Evolutionary conservation across 1,140 invertebrate species (phyloP), one percentile per base, ranked within the genome.

Genomic region (Microplitis demolitor): DNA sequence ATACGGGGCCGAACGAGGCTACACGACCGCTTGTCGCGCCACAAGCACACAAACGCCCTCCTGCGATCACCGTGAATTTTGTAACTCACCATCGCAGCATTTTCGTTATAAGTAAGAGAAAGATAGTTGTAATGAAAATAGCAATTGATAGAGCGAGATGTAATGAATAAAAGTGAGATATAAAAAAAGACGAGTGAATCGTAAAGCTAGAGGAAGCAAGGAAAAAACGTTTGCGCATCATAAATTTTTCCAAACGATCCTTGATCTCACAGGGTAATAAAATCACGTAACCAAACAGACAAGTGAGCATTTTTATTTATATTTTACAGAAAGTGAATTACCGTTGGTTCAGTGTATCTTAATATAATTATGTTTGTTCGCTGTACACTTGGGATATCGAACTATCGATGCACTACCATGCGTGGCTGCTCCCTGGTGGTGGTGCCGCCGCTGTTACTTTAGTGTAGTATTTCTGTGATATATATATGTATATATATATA

Each of bases 1-100:
- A 14, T 64, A 66, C 83, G 82, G 70, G 70, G 74, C 76, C 37
- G 67, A 54, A 74, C 81, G 82, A 83, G 58, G 6, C 61, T 66
- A 54, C 33, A 75, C 82, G 80, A 84, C 62, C 78, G 82, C 80
- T 79, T 79, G 77, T 78, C 82, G 82, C 83, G 83, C 82, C 83
- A 79, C 79, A 78, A 51, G 24, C 39, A 60, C 80, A 80, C 81
- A 77, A 82, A 83, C 82, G 80, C 79, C 78, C 78, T 80, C 76
- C 72, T 72, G 74, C 74, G 72, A 79, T 69, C n/a, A 45, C 11
- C 16, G 62, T 60, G 24, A 39, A 37, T 79, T 34, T 13, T n/a
- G 50, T 54, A 67, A 67, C 66, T 67, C 31, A 31, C 51, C 6
- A 50, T 50, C 39, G 53, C 69, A 68, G 16, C 50, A 64, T 53